Conservation (phyloP, 1,140 invertebrate genomes). For the Amyelois transitella region DNA sequence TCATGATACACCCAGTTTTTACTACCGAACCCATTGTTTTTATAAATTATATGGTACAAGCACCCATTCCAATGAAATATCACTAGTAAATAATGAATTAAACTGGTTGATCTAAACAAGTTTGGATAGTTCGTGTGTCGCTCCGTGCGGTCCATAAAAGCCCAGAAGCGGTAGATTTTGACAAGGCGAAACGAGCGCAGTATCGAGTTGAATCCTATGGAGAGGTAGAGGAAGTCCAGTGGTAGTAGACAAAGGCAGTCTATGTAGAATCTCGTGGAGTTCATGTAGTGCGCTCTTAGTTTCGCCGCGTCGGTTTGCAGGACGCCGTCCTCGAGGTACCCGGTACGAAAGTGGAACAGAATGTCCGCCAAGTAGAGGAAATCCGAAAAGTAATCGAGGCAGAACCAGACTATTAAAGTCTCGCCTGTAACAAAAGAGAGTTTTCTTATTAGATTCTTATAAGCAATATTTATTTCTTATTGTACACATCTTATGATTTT, state of each 20-base stretch:
- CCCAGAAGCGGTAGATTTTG: slow-evolving; percentile 99
- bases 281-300: slow-evolving; percentile 97
- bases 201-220: slow-evolving; percentile 98
- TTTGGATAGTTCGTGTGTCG: slow-evolving; percentile 99
- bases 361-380: slow-evolving; percentile 97
- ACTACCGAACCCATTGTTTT: slow-evolving; percentile 94
- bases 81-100: slow-evolving; percentile 97
- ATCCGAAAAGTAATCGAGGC: slow-evolving; percentile 96
- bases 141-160: slow-evolving; percentile 98
- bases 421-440: slow-evolving; percentile 78
- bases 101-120: slow-evolving; percentile 93
- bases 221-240: slow-evolving; percentile 97
- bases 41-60: slow-evolving; percentile 96
- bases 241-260: slow-evolving; percentile 98
- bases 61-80: slow-evolving; percentile 99
- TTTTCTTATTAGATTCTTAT: not conserved
- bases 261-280: slow-evolving; percentile 98
- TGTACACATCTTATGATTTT: too few relatives aligned
- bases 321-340: slow-evolving; percentile 96
- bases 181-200: slow-evolving; percentile 96
- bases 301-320: slow-evolving; percentile 96
- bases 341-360: slow-evolving; percentile 97
- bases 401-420: slow-evolving; percentile 95
- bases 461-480: not conserved
- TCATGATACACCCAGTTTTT: slow-evolving; percentile 93